Evolutionary conservation across 1,140 invertebrate species (phyloP).

Genomic region (Zaprionus gabonicus): DNA sequence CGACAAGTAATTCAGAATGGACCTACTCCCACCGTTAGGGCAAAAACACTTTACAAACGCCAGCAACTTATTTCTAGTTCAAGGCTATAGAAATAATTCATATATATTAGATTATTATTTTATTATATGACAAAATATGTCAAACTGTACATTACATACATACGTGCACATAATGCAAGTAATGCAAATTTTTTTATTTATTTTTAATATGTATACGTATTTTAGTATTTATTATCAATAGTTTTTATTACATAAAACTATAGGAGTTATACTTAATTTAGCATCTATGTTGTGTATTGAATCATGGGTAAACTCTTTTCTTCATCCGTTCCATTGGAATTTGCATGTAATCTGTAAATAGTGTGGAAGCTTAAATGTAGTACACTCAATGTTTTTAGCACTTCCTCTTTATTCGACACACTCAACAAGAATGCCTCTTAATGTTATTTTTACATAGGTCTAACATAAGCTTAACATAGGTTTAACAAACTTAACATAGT

Average conservation of each 20-base stretch:
- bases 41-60: conserved; percentile 89
- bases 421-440: no score
- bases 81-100: conserved; percentile 27
- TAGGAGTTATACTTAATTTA: conserved; percentile 67
- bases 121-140: neutral
- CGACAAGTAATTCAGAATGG: conserved; percentile 72
- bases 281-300: conserved; percentile 39
- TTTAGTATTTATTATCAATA: conserved; percentile 46
- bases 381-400: no score
- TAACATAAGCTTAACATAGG: no score
- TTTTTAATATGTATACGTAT: conserved; percentile 25
- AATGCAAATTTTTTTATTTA: neutral
- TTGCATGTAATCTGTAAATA: conserved; percentile 44
- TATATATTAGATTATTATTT: neutral
- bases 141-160: neutral
- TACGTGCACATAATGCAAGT: neutral
- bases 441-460: no score
- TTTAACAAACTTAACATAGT: no score
- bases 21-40: neutral
- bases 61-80: conserved; percentile 92
- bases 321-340: conserved; percentile 59
- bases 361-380: no score
- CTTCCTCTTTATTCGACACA: no score
- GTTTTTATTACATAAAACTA: conserved; percentile 64
- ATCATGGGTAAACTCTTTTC: conserved; percentile 46